Conservation (phyloP, 2,888 invertebrate genomes). For the Diploptera punctata region DNA sequence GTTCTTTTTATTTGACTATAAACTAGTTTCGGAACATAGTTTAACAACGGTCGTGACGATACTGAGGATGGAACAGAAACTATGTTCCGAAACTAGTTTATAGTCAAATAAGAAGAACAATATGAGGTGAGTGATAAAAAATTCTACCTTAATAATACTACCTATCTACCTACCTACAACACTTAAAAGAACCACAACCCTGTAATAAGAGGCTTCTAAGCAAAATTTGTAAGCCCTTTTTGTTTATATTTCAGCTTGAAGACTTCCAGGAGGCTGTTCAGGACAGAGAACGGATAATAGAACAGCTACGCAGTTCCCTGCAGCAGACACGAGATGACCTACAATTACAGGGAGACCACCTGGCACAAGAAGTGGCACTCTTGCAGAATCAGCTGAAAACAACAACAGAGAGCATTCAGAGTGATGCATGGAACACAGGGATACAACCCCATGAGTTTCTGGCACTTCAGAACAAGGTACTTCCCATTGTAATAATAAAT, state of each 20-base stretch:
- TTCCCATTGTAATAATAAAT: no score
- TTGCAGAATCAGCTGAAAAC: conserved; percentile 58
- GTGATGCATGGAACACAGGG: conserved; percentile 40
- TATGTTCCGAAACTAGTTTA: no score
- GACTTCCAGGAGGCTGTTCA: conserved; percentile 74
- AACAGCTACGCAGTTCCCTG: conserved; percentile 73
- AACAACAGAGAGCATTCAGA: conserved; percentile 54
- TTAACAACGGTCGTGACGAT: no score
- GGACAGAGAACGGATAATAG: conserved; percentile 73
- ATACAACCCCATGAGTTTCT: conserved; percentile 37
- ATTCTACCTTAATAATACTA: no score
- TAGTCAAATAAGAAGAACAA: no score
- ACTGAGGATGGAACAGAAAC: no score
- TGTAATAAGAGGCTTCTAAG: not conserved
- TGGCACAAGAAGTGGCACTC: conserved; percentile 64
- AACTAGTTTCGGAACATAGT: no score
- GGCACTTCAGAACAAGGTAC: conserved; percentile 33
- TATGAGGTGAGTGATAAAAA: no score
- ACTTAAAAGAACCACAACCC: no score
- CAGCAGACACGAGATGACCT: conserved; percentile 70
- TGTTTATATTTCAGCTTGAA: conserved; percentile 62
- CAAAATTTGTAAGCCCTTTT: not conserved
- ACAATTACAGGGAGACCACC: conserved; percentile 65
- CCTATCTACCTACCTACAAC: no score
- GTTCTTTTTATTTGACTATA: no score